A percentile compares a stretch with the other conserved stretches of the same genome.
Evolutionary conservation across 2,113 vertebrate genomes (phyloP).

Genomic region (Microtus montanus): DNA sequence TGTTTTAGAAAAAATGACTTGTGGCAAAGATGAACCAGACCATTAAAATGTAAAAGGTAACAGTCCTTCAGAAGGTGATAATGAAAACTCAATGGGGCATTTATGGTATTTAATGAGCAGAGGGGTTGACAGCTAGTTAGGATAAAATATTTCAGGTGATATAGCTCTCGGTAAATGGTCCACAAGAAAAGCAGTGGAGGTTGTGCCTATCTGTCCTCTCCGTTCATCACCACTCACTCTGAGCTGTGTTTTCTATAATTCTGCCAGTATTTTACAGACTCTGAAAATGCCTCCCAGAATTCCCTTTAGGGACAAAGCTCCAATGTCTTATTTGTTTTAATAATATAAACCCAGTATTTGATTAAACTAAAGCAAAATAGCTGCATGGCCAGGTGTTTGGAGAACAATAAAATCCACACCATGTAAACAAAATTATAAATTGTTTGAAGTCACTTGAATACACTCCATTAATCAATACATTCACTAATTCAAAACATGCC

Average conservation of each 20-base stretch:
- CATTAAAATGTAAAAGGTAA: constrained; percentile 53
- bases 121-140: constrained; percentile 37
- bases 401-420: not conserved
- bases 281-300: constrained; percentile 24
- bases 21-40: constrained; percentile 48
- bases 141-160: constrained; percentile 50
- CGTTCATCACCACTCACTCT: not conserved
- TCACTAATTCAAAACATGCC: not conserved
- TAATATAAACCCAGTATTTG: constrained; percentile 4
- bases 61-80: constrained; percentile 42
- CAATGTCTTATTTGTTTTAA: constrained; percentile 29
- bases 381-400: not conserved
- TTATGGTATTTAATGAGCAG: constrained; percentile 13
- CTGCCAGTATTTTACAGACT: not conserved
- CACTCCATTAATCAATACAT: not conserved
- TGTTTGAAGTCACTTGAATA: not conserved
- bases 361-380: not conserved
- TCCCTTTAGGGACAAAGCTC: not conserved
- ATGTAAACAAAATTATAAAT: not conserved
- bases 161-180: not conserved
- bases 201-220: not conserved
- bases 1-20: not conserved
- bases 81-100: constrained; percentile 1
- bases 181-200: not conserved
- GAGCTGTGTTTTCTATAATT: not conserved